A percentile compares a stretch with the other conserved stretches of the same genome.
Conservation (phyloP, 2,888 invertebrate genomes). For the Mythimna impura region DNA sequence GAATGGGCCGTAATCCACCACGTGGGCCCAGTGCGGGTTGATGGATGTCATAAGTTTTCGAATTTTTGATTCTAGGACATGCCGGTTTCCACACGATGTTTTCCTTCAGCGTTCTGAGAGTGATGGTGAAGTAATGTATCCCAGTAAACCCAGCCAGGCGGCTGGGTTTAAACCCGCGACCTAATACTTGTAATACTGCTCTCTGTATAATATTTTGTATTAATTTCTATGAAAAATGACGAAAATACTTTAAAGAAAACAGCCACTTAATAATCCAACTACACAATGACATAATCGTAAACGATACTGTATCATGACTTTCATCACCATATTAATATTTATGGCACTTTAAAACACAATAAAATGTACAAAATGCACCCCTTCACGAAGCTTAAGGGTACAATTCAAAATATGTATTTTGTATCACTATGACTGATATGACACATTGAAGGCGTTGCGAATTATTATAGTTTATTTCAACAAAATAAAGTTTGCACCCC, state of each 20-base stretch:
- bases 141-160: too few relatives aligned
- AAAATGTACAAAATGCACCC: slow-evolving; percentile 80
- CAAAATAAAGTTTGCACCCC: slow-evolving; percentile 35
- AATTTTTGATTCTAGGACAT: too few relatives aligned
- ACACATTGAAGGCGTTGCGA: slow-evolving; percentile 90
- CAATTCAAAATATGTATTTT: slow-evolving; percentile 88
- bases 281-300: slow-evolving; percentile 57
- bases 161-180: too few relatives aligned
- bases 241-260: background rate
- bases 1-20: too few relatives aligned
- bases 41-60: too few relatives aligned
- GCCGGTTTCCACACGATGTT: too few relatives aligned
- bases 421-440: slow-evolving; percentile 89
- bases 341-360: slow-evolving; percentile 70
- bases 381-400: slow-evolving; percentile 77
- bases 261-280: slow-evolving; percentile 40
- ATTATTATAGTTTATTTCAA: slow-evolving; percentile 78
- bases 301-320: slow-evolving; percentile 59
- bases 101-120: too few relatives aligned
- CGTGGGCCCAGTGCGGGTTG: too few relatives aligned
- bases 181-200: too few relatives aligned
- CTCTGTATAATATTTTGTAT: too few relatives aligned
- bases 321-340: slow-evolving; percentile 69
- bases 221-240: too few relatives aligned
- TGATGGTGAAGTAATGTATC: too few relatives aligned